Percentiles rank a stretch among this genome's conserved stretches.
Conservation (phyloP, 2,797 vertebrate genomes). For the Otus scops region DNA sequence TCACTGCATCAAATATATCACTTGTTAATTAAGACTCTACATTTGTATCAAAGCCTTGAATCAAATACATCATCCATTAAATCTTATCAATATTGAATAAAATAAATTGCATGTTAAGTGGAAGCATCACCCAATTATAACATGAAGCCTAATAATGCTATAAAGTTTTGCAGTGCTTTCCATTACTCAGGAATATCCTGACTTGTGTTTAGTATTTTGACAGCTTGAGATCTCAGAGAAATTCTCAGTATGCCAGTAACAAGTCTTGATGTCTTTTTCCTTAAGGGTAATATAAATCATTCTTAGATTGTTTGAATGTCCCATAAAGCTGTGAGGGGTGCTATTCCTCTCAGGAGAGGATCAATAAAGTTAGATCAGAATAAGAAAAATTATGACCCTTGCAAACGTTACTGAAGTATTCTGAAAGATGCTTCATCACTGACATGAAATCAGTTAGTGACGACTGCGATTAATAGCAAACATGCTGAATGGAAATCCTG, state of each 20-base stretch:
- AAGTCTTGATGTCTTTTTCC: conserved; percentile 18
- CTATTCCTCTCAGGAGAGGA: conserved; percentile 15
- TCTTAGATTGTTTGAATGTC: background rate
- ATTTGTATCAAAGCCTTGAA: conserved; percentile 51
- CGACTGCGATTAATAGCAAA: background rate
- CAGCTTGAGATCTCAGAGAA: background rate
- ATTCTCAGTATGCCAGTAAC: background rate
- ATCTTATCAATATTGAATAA: conserved; percentile 69
- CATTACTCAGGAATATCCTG: background rate
- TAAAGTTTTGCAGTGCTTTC: conserved; percentile 21
- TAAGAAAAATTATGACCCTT: conserved; percentile 7
- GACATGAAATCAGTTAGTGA: background rate
- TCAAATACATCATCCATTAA: conserved; percentile 63
- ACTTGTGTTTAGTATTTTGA: background rate
- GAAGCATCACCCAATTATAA: conserved; percentile 56
- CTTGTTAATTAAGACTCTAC: conserved; percentile 68
- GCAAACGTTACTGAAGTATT: background rate
- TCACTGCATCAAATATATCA: conserved; percentile 67
- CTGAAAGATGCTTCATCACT: background rate
- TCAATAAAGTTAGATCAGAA: conserved; percentile 13
- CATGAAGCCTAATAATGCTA: background rate
- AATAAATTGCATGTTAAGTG: conserved; percentile 68
- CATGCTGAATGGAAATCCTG: background rate
- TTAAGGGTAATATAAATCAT: conserved; percentile 27
- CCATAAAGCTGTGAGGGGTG: background rate